phyloP scores from a whole-genome alignment of 2,113 vertebrate species.

The Pangasianodon gigas region DNA sequence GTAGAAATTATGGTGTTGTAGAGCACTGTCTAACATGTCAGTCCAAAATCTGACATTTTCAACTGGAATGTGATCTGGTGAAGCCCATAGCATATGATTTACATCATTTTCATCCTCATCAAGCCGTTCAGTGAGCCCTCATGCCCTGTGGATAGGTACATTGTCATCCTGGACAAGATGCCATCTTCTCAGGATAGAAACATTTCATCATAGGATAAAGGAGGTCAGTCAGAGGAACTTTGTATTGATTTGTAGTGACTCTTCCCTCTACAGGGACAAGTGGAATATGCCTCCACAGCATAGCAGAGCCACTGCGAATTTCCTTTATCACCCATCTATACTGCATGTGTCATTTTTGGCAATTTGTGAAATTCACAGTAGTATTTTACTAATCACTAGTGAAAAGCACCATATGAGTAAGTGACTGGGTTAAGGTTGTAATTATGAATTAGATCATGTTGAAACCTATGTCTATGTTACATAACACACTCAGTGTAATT shows the following conservation, averaged over 20 bases:
- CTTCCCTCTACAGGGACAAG: not conserved
- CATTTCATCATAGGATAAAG: constrained; percentile 3
- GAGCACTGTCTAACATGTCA: not conserved
- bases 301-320: not conserved
- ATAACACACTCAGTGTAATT: not conserved
- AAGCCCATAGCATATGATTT: not conserved
- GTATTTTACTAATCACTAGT: not conserved
- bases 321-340: not conserved
- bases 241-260: not conserved
- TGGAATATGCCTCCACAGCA: not conserved
- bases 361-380: not conserved
- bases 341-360: not conserved
- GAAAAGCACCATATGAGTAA: not conserved
- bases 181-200: not conserved
- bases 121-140: not conserved
- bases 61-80: not conserved
- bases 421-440: not conserved
- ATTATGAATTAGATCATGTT: not conserved
- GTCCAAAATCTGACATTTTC: not conserved
- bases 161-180: not conserved
- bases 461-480: not conserved
- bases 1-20: not conserved
- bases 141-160: not conserved
- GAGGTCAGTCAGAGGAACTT: not conserved
- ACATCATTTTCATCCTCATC: not conserved